Evolutionary conservation across 1,140 invertebrate genomes (phyloP).

Genomic region (Drosophila persimilis): DNA sequence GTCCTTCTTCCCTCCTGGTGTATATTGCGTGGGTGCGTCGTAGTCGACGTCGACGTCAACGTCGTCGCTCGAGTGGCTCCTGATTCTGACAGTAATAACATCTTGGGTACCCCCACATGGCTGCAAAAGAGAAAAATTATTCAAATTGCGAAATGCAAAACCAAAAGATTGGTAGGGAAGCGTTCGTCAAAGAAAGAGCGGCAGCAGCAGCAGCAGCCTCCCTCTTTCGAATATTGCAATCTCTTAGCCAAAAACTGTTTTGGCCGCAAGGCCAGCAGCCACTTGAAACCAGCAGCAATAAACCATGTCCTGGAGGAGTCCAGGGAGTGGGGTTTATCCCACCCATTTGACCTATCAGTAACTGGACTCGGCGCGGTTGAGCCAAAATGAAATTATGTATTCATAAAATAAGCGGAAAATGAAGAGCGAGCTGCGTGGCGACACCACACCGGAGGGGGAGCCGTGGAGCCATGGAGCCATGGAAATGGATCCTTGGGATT

Average conservation of each 20-base stretch:
- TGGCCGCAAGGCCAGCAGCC: not conserved
- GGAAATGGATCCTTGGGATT: conserved; percentile 5
- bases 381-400: conserved; percentile 55
- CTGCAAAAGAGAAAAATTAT: conserved; percentile 54
- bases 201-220: conserved; percentile 1
- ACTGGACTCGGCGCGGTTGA: conserved; percentile 18
- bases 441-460: conserved; percentile 2
- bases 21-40: conserved; percentile 56
- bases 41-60: conserved; percentile 18
- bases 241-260: conserved; percentile 21
- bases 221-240: conserved; percentile 25
- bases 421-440: conserved; percentile 7
- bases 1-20: conserved; percentile 5
- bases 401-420: conserved; percentile 33
- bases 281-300: conserved; percentile 25
- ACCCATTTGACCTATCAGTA: conserved; percentile 6
- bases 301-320: not conserved
- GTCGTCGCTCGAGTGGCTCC: conserved; percentile 61
- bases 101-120: conserved; percentile 66
- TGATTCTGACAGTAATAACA: conserved; percentile 73
- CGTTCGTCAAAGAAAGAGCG: conserved; percentile 33
- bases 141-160: conserved; percentile 64
- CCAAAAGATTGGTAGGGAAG: conserved; percentile 17
- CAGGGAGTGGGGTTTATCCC: too few relatives aligned
- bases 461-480: not conserved